Evolutionary conservation across 2,888 invertebrate species (phyloP), one percentile per base, ranked within the genome.

Genomic region (Polietes domitor): DNA sequence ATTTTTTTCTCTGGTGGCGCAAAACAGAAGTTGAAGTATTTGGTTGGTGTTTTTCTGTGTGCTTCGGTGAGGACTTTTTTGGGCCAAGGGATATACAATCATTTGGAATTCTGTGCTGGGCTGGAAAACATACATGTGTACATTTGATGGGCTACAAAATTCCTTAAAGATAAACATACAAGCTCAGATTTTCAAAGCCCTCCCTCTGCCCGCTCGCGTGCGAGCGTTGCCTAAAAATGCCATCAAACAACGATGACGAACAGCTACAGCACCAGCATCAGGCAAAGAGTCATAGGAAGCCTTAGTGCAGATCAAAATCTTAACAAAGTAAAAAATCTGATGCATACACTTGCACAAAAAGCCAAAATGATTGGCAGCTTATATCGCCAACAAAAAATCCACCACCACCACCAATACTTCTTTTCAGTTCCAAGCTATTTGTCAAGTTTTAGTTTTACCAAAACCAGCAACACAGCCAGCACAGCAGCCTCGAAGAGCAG

Each of bases 351-450:
- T n/a, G n/a, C 28, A 26, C 70, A 37, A 61, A 65, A 47, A 32
- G 68, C 83, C 80, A 78, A 84, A 84, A 76, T 84, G 84, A 84
- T 81, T 84, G 84, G 81, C 84, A 84, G 81, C 83, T 84, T 76
- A 80, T 77, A 81, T 83, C 68, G 76, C 6, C 41, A 41, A 61
- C 28, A 28, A 68, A 28, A 71, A 61, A 73, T 37, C 58, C 32
- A n/a, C 41, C 53, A 17, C 47, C 41, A 53, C 58, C 32, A n/a
- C 41, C 53, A 17, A 32, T 28, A 53, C 58, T 72, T 68, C 43
- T 75, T 65, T 63, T 68, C 84, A 76, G n/a, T n/a, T n/a, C n/a
- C 63, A 79, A 84, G 84, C 81, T 84, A 84, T 84, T 84, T 84
- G 84, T 84, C 84, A 84, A 76, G 84, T 80, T 80, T 80, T 75